These are phyloP conservation scores for Alcedo quadribrachys DNA, from an alignment of 2,797 vertebrate genomes.

Conservation along the genomic window DNA sequence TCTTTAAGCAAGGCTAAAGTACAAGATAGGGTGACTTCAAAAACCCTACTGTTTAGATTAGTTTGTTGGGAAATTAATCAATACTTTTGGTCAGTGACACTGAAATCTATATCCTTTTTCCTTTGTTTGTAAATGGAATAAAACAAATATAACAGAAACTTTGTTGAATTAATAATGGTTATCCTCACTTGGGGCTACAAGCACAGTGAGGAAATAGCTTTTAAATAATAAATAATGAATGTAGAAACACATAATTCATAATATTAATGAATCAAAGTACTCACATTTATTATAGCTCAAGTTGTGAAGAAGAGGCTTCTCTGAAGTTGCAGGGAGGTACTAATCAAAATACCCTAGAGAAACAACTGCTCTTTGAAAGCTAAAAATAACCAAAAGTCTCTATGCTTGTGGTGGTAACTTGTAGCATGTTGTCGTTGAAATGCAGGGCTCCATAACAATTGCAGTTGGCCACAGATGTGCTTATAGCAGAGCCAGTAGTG, in stretches of 20 bases:
- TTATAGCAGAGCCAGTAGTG: neutral
- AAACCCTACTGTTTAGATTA: neutral
- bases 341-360: neutral
- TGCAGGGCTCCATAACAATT: rapidly evolving
- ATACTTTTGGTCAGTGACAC: neutral
- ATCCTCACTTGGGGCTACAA: neutral
- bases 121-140: neutral
- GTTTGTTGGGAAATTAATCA: neutral
- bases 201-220: neutral
- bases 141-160: neutral
- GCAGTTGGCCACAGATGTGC: neutral
- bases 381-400: conserved; percentile 8
- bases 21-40: neutral
- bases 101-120: neutral
- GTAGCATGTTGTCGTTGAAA: neutral
- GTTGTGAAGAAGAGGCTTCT: neutral
- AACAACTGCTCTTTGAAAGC: neutral
- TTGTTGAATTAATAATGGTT: neutral
- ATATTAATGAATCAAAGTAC: neutral
- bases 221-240: neutral
- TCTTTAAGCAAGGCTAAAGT: neutral
- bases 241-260: neutral
- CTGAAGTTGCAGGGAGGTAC: neutral
- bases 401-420: neutral
- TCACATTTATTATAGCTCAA: conserved; percentile 8